Base-by-base conservation (phyloP, 2,113 vertebrate genomes). In the Clarias macrocephalus region DNA sequence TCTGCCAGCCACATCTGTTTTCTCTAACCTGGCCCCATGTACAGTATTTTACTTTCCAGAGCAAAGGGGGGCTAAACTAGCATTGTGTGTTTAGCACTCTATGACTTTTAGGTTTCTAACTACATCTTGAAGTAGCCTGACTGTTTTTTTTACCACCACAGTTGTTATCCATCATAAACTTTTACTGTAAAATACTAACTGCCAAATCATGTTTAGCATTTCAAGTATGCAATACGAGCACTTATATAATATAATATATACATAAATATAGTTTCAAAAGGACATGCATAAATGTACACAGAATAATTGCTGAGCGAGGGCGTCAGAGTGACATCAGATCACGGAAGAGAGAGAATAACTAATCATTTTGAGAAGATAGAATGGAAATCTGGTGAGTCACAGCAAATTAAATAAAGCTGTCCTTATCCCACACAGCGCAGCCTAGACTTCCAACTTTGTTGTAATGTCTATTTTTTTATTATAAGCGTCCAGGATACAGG, bases 331-430 rank as follows among this genome's bases (percentile, higher is more conserved):
- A 76, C 59, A 60, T 62, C 79, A 80, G 76, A 28, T 10, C 25
- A 28, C 16, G 23, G 57, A 80, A 48, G n/a, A 80, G 28, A 72
- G 28, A 72, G 79, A 72, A 70, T 72, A 42, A 28, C 30, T 19
- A 62, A 68, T 73, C 33, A 9, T 68, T 73, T 60, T 59, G 21
- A 80, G 33, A 70, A 80, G 63, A 80, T 25, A 59, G 48, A 54
- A 70, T 37, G 30, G 23, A 80, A 82, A 60, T 48, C 5, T 30
- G 23, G 33, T 86, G 85, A 86, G 79, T 86, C 85, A 86, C 66
- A 57, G 33, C 10, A 23, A 86, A 60, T 62, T 82, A 86, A 82
- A 66, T 56, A 57, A 62, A 62, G 63, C 54, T 82, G 79, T 33
- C 56, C 25, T 28, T 79, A 48, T 68, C 85, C 85, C 85, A 86